Base-by-base conservation (phyloP, 2,113 vertebrate genomes). In the Symphodus melops region DNA sequence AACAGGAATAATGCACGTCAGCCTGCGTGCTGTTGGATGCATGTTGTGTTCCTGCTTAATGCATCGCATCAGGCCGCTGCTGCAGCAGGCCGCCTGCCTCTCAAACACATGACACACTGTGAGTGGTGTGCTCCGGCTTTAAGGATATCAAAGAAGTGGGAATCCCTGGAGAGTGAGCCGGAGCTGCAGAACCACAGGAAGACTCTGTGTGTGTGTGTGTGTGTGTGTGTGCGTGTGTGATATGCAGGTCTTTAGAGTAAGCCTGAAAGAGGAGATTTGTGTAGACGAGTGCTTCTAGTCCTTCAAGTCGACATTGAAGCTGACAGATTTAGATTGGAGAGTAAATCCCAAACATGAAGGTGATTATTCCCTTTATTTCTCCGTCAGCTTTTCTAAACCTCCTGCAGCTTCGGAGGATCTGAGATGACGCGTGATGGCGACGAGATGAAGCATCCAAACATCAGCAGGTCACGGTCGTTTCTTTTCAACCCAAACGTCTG, bases 1-100 rank as follows among this genome's bases (percentile, higher is more conserved):
- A 74, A 71, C 55, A 44, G 25, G 52, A 23, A 53, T 49, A 44
- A 53, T 67, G 48, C 66, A 69, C 4, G 56, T 75, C 25, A 75
- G 28, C 42, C 12, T 46, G 37, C 42, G 33, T 57, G 72, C 42
- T 77, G 16, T 53, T 21, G n/a, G 54, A 11, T n/a, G 28, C 28
- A 33, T 33, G 28, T 54, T 3, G 36, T 62, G 56, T 42, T 57
- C 55, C 62, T 79, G 52, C 20, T 33, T 81, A 41, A 72, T 73
- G 28, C 63, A 79, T 69, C 53, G 5, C 1, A 21, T 9, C 48
- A 25, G 68, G 55, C 64, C 20, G 23, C 2, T 42, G 58, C 68
- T 42, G 58, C 68, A 19, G 16, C 17, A 48, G 46, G 17, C 6
- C 7, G 46, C 17, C 46, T 68, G 25, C 44, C 36, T 49, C 5